phyloP scores from a whole-genome alignment of 2,888 invertebrate species.

The Chrysodeixis includens region DNA sequence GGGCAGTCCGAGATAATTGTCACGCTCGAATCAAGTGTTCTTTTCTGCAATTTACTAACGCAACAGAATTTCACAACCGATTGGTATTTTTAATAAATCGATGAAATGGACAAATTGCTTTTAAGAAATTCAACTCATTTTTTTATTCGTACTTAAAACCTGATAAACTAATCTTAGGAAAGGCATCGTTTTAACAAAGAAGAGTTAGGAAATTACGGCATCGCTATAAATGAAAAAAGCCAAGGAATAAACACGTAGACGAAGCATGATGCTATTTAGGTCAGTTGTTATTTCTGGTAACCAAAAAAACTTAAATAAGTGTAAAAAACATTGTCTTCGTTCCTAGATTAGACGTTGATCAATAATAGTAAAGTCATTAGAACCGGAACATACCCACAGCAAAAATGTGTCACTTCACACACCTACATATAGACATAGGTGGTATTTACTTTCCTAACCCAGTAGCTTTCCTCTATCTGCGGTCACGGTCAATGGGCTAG shows the following conservation, averaged over 20 bases:
- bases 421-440: constrained; percentile 24
- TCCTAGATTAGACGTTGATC: no score
- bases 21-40: constrained; percentile 52
- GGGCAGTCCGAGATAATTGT: constrained; percentile 40
- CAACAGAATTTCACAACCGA: constrained; percentile 57
- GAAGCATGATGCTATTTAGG: no score
- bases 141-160: background rate
- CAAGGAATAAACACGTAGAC: no score
- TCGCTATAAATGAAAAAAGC: no score
- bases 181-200: background rate
- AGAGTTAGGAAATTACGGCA: background rate
- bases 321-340: no score
- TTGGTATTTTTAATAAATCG: constrained; percentile 49
- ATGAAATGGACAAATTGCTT: constrained; percentile 52
- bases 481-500: constrained; percentile 64
- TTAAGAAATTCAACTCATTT: constrained; percentile 27
- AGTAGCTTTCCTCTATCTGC: constrained; percentile 63
- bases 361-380: background rate
- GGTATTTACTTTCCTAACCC: constrained; percentile 65
- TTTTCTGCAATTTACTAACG: constrained; percentile 56
- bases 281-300: no score
- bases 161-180: background rate
- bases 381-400: background rate
- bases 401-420: background rate
- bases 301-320: no score